phyloP scores from a whole-genome alignment of 2,797 vertebrate species.

The Semotilus atromaculatus region DNA sequence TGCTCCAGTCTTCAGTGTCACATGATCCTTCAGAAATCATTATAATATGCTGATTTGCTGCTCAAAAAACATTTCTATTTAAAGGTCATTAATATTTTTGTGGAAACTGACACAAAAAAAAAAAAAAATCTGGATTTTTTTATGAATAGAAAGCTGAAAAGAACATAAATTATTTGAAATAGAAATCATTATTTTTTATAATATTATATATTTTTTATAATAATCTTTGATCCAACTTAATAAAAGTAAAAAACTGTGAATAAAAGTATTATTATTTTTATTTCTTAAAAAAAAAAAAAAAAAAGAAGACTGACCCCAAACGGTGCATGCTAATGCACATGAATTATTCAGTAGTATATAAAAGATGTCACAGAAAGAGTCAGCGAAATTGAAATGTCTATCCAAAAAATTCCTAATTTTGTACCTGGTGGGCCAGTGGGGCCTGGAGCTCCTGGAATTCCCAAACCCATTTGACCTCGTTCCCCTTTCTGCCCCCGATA shows the following conservation, averaged over 20 bases:
- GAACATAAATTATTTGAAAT: background rate
- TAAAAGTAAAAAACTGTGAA: too few species aligned
- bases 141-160: background rate
- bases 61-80: background rate
- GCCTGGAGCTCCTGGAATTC: conserved; percentile 88
- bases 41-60: background rate
- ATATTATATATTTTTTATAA: background rate
- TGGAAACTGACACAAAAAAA: too few species aligned
- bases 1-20: background rate
- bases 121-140: background rate
- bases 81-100: background rate
- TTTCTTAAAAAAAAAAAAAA: too few species aligned
- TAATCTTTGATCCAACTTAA: background rate
- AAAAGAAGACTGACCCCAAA: too few species aligned
- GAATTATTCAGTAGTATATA: too few species aligned
- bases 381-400: too few species aligned
- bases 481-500: conserved; percentile 98
- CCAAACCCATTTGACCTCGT: conserved; percentile 93
- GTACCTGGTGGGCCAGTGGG: conserved; percentile 88
- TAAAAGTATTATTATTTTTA: too few species aligned
- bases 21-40: background rate
- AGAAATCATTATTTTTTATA: background rate
- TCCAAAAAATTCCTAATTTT: too few species aligned
- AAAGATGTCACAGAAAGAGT: too few species aligned
- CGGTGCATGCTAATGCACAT: too few species aligned